Percentiles rank a stretch among this genome's conserved stretches.
Evolutionary conservation across 2,113 vertebrate genomes (phyloP).

Genomic region (Anoura caudifer): DNA sequence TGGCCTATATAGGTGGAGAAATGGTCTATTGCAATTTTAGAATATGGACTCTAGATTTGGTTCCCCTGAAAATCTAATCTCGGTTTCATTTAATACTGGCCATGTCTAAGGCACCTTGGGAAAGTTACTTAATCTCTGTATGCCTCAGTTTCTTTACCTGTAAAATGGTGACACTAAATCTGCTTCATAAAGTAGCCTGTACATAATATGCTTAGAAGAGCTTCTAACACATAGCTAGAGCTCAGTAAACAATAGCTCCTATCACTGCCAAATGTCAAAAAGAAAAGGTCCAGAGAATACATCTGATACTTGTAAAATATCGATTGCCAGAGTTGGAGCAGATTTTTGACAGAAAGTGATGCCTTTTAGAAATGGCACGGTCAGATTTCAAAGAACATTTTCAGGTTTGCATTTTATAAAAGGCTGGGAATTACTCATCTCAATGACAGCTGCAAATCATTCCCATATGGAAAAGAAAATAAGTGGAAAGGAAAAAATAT

Average conservation of each 20-base stretch:
- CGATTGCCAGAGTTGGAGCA: neutral
- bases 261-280: neutral
- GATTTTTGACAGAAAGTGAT: neutral
- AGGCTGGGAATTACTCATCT: neutral
- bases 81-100: neutral
- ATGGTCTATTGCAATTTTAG: neutral
- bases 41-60: neutral
- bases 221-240: neutral
- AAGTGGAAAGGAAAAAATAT: neutral
- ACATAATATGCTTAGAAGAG: neutral
- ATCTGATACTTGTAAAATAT: neutral
- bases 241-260: neutral
- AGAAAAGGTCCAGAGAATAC: neutral
- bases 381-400: constrained; percentile 51
- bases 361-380: constrained; percentile 13
- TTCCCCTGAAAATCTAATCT: neutral
- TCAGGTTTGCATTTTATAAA: constrained; percentile 35
- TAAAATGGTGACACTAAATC: neutral
- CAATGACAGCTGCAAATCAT: constrained; percentile 16
- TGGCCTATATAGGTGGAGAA: neutral
- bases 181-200: neutral
- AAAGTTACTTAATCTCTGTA: neutral
- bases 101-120: neutral
- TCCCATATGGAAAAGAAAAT: neutral
- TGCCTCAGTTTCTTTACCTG: neutral